Base-by-base conservation (phyloP, 2,888 invertebrate species). In the Linnaemya tessellans region DNA sequence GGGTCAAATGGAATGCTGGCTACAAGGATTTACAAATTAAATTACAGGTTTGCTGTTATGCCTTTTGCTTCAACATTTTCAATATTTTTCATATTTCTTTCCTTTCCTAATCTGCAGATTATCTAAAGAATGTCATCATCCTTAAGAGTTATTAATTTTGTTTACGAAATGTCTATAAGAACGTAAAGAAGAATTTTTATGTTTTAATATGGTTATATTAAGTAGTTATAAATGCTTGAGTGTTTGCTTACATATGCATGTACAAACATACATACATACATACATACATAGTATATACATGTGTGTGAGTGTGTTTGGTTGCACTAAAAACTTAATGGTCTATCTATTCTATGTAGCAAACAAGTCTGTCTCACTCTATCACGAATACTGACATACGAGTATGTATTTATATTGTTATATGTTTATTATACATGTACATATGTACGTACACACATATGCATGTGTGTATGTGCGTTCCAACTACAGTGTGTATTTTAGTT, bases 51-150 rank as follows among this genome's bases (percentile, higher is more conserved):
- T 58, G 9, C 5, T 58, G 9, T 9, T 58, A 56, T 3, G 0
- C 5, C 0, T 38, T 25, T n/a, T 30, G 11, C n/a, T 25, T 0
- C 46, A 67, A n/a, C 70, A 58, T 46, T 38, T 38, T 64, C 20
- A 2, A 20, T 30, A 30, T 0, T 9, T 65, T 65, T 43, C 20
- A 43, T 30, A 46, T 54, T 54, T 58, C 0, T 41, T 41, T 22
- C 15, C 15, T 20, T 35, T 18, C 10, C 51, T 3, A 38, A 51
- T 62, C 9, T 0, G 4, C 15, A 58, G 70, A 84, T 65, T 80
- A 79, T 75, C 70, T 51, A 11, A 58, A 70, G 51, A 70, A 84
- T 75, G 70, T 49, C 74, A 80, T 56, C 74, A 84, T 74, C 49
- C 79, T 64, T 60, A 22, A 25, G 64, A 62, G 74, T 74, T 78